phyloP scores from a whole-genome alignment of 2,888 invertebrate species.

The Marronus borbonicus region DNA sequence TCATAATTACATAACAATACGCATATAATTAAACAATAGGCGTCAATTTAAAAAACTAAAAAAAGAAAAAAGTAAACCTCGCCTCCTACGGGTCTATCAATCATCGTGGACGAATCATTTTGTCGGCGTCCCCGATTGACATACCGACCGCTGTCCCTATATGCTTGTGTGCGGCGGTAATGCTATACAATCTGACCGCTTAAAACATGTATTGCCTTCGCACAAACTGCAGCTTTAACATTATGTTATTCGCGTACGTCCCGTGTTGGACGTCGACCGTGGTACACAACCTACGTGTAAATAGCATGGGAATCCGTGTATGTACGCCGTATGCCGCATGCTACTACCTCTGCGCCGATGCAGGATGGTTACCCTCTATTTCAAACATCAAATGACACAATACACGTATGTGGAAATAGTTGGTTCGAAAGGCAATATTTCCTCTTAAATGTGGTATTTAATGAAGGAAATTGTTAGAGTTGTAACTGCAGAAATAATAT shows the following conservation, averaged over 20 bases:
- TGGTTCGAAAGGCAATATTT: too few relatives aligned
- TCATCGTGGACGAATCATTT: conserved; percentile 1
- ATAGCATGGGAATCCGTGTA: neutral
- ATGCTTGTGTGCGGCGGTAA: neutral
- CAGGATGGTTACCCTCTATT: neutral
- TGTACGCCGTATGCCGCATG: neutral
- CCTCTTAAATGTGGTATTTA: too few relatives aligned
- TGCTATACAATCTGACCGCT: conserved; percentile 22
- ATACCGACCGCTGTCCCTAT: neutral
- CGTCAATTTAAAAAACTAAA: neutral
- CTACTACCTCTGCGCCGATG: neutral
- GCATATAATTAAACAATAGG: too few relatives aligned
- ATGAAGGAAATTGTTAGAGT: too few relatives aligned
- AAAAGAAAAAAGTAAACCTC: neutral
- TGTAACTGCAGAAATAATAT: too few relatives aligned
- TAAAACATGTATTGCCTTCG: conserved; percentile 33
- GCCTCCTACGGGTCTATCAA: neutral
- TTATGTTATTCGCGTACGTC: conserved; percentile 3
- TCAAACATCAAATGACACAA: neutral
- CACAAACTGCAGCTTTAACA: conserved; percentile 40
- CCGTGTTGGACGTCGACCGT: neutral
- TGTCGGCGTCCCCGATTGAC: neutral
- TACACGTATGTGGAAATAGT: neutral
- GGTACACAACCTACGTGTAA: conserved; percentile 21
- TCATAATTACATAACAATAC: too few relatives aligned